Conservation (phyloP, 35 echinoderm and acorn worm species). For the Diadema setosum region DNA sequence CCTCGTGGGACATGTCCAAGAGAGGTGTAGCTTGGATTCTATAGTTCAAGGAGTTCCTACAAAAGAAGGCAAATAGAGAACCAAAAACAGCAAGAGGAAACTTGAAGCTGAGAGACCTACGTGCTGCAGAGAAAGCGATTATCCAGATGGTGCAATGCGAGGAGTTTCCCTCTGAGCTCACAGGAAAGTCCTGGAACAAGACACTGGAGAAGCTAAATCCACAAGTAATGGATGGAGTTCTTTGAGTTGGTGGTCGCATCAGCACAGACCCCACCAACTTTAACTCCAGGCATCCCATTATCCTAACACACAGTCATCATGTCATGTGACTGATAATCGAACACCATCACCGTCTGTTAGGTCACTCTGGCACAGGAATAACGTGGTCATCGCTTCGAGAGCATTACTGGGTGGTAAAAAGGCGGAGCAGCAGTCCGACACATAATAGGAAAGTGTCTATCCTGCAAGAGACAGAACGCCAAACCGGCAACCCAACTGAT, state of each 20-base stretch:
- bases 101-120: not conserved
- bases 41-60: not conserved
- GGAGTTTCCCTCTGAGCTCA: not conserved
- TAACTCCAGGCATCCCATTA: not conserved
- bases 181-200: not conserved
- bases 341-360: constrained; percentile 24
- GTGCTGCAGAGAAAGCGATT: not conserved
- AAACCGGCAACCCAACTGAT: constrained; percentile 11
- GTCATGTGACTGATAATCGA: constrained; percentile 27
- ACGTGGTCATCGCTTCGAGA: constrained; percentile 14
- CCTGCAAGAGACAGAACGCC: constrained; percentile 32
- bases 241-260: not conserved
- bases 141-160: not conserved
- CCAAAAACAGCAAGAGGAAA: not conserved
- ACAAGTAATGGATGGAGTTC: not conserved
- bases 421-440: constrained; percentile 17
- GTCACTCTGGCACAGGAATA: constrained; percentile 42
- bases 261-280: not conserved
- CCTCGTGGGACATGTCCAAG: constrained; percentile 23
- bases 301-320: not conserved
- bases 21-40: constrained; percentile 24
- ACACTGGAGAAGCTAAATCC: not conserved
- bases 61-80: not conserved
- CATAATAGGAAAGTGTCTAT: constrained; percentile 44
- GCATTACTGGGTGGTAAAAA: constrained; percentile 46